Evolutionary conservation across 2,797 vertebrate species (phyloP), one percentile per base, ranked within the genome.

Genomic region (Neoniphon sammara): DNA sequence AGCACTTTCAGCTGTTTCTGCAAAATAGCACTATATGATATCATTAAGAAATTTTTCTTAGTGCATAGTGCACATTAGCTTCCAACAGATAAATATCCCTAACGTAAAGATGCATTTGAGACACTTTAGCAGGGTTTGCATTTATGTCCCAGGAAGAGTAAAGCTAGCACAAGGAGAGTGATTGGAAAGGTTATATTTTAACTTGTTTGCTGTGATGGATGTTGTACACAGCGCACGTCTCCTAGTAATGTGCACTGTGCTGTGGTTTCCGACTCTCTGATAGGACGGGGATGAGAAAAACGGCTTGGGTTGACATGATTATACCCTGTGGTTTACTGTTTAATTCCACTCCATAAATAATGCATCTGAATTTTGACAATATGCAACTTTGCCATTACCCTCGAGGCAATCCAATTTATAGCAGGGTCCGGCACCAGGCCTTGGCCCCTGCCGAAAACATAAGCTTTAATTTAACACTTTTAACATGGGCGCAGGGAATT

Each of bases 321-420:
- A 71, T 55, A 73, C 80, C 65, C 66, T 70, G 47, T 73, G 77
- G 69, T 86, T 90, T 91, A 90, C 76, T 55, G 70, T 70, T 70
- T 84, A 88, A 89, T 87, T 73, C 77, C 46, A 42, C 80, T 83
- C 73, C 77, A 83, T 91, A 85, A 91, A 90, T 92, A 90, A 91
- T 84, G 58, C 78, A 88, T 83, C 61, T 70, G 58, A 59, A 66
- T 87, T 88, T 83, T 84, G 89, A 92, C 78, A 83, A 86, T 77
- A 85, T 86, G 84, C 79, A 85, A 59, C 64, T 84, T 88, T 65
- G 53, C 85, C 70, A 73, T 70, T 81, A 73, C 62, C 73, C 78
- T 70, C 62, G 36, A 77, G 69, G 84, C 63, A 68, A 70, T 75
- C 57, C 81, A 80, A 92, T 89, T 92, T 84, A 89, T 89, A 64